A percentile compares a stretch with the other conserved stretches of the same genome.
These are phyloP conservation scores for Danionella dracula DNA, from an alignment of 2,797 vertebrate genomes.

Conservation along the genomic window DNA sequence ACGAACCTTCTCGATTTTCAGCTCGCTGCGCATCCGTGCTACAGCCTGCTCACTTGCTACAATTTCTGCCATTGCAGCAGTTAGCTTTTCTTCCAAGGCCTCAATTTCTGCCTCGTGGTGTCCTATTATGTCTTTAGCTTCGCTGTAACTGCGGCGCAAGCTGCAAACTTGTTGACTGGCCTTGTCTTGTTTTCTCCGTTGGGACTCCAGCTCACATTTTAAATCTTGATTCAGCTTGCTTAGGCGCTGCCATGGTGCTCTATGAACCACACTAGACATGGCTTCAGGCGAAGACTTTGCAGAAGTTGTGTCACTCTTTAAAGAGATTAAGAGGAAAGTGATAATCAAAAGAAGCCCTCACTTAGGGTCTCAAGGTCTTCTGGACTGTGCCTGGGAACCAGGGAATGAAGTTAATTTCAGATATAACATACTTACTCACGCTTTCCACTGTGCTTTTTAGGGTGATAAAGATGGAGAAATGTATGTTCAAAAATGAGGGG, in stretches of 20 bases:
- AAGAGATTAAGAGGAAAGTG: constrained; percentile 89
- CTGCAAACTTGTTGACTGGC: constrained; percentile 84
- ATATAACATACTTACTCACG: constrained; percentile 35
- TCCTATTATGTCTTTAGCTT: constrained; percentile 83
- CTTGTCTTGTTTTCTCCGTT: constrained; percentile 83
- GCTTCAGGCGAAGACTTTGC: constrained; percentile 11
- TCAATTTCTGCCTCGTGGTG: constrained; percentile 86
- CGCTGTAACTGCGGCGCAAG: constrained; percentile 85
- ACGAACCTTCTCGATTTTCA: constrained; percentile 82
- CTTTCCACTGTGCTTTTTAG: constrained; percentile 75
- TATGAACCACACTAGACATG: constrained; percentile 70
- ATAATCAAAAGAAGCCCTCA: constrained; percentile 82
- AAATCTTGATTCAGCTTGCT: constrained; percentile 89
- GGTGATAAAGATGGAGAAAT: constrained; percentile 29
- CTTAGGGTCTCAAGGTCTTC: constrained; percentile 88
- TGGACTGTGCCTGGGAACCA: constrained; percentile 61
- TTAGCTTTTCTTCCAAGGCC: constrained; percentile 81
- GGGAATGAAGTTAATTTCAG: constrained; percentile 19
- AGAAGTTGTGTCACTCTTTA: constrained; percentile 82
- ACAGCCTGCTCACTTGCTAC: constrained; percentile 84
- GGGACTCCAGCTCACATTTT: constrained; percentile 83
- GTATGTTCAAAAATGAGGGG: not conserved
- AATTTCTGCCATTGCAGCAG: constrained; percentile 82
- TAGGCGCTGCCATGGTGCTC: constrained; percentile 84
- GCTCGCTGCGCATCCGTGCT: constrained; percentile 82